Conservation (phyloP, 2,888 invertebrate species). For the Helobdella robusta region DNA sequence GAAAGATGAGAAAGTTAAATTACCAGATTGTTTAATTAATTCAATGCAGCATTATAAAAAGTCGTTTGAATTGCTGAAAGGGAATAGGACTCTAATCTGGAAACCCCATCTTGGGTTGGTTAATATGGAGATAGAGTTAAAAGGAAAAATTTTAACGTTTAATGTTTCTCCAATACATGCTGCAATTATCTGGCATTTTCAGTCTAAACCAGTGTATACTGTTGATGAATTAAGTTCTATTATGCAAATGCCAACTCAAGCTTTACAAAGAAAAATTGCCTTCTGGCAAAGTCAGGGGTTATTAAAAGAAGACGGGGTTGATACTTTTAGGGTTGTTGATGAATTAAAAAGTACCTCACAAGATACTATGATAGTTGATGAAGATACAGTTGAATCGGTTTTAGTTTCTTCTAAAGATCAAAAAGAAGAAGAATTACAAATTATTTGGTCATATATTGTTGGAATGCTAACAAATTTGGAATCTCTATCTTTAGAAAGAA, state of each 20-base stretch:
- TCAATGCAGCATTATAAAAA: constrained; percentile 77
- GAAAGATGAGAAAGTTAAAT: constrained; percentile 79
- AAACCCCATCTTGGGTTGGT: constrained; percentile 85
- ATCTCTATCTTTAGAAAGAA: constrained; percentile 76
- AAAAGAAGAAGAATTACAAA: constrained; percentile 81
- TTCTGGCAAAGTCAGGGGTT: constrained; percentile 91
- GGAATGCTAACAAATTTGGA: constrained; percentile 93
- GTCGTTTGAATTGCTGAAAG: constrained; percentile 71
- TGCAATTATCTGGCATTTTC: constrained; percentile 83
- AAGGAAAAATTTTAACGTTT: constrained; percentile 63
- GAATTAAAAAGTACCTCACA: constrained; percentile 41
- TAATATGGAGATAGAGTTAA: constrained; percentile 77
- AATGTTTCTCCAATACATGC: constrained; percentile 86
- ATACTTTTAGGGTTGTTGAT: constrained; percentile 57
- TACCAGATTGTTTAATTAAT: constrained; percentile 69
- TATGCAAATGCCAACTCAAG: constrained; percentile 77
- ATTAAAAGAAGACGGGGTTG: constrained; percentile 65
- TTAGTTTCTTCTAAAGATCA: constrained; percentile 91
- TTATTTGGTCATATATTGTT: constrained; percentile 91
- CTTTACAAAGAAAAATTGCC: constrained; percentile 72
- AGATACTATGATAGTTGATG: constrained; percentile 52
- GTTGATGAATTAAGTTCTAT: constrained; percentile 73
- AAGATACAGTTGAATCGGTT: constrained; percentile 78
- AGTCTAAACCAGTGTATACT: constrained; percentile 74
- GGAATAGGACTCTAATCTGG: constrained; percentile 85